Base-by-base conservation (phyloP, 2,113 vertebrate species). In the Burhinus oedicnemus region DNA sequence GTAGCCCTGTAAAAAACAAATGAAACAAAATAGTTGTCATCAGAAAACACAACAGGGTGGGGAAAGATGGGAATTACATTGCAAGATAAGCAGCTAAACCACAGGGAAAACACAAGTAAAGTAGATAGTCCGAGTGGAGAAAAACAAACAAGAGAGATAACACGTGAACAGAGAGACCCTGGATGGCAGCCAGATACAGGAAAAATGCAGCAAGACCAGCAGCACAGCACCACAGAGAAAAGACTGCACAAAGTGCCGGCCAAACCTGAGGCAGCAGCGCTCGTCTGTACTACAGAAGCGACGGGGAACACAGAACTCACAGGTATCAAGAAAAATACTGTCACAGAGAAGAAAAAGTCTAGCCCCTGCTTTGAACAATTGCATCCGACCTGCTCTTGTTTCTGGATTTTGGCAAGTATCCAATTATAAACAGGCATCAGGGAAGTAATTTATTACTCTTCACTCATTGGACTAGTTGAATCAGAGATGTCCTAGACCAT, bases 61-160 rank as follows among this genome's bases (percentile, higher is more conserved):
- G 57, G 49, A 80, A 80, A 80, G 77, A 91, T 13, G 38, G 83
- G 89, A 94, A 94, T 95, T 94, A 70, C 12, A 72, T 32, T 74
- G 74, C 66, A 88, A 91, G 90, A 95, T 83, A 96, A 96, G 92
- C 77, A 87, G 87, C 62, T 68, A 87, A 95, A 93, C 58, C 51
- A n/a, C 55, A 54, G 57, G 4, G 11, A 74, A 94, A 89, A 70
- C 78, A 44, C 68, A 64, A 90, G 32, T 54, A 9, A 87, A 96
- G 78, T 11, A 85, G 65, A 94, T 71, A 80, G 82, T 12, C 65
- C 8, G 10, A 81, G 47, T 45, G 70, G 93, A 92, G 81, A 92
- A 97, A 96, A 95, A 95, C 85, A 94, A 95, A 93, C 58, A 87
- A 52, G 76, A 60, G 47, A 93, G 70, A 94, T 83, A 93, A 89